Evolutionary conservation across 2,113 vertebrate species (phyloP).

Genomic region (Acrocephalus kingi): DNA sequence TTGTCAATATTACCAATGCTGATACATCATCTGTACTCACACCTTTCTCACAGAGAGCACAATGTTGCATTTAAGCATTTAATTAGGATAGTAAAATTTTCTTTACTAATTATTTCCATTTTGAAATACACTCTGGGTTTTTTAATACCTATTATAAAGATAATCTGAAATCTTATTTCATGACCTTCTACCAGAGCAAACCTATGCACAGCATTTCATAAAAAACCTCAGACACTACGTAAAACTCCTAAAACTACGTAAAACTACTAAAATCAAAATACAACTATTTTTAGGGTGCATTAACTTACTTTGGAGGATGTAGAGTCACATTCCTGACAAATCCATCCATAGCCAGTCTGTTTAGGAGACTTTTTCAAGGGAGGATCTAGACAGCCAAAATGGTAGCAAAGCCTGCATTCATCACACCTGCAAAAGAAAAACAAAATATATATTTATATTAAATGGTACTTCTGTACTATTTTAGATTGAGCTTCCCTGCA

Average conservation of each 20-base stretch:
- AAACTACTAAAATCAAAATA: background rate
- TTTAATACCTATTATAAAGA: background rate
- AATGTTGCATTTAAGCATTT: background rate
- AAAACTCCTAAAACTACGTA: background rate
- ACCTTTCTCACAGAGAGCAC: background rate
- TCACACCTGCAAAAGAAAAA: constrained; percentile 86
- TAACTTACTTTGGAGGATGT: constrained; percentile 93
- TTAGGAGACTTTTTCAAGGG: constrained; percentile 99
- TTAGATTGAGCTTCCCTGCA: background rate
- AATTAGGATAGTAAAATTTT: background rate
- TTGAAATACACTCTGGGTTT: background rate
- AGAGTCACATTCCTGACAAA: constrained; percentile 98
- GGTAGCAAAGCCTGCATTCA: constrained; percentile 95
- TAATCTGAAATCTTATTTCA: background rate
- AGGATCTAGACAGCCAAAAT: constrained; percentile 97
- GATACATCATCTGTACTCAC: background rate
- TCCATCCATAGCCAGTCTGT: constrained; percentile 97
- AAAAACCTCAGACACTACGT: background rate
- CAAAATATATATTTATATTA: background rate
- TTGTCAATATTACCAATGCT: background rate
- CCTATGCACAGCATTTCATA: background rate
- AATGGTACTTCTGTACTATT: constrained; percentile 14
- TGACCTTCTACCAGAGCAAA: background rate
- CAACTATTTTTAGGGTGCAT: background rate
- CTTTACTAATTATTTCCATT: constrained; percentile 10